Evolutionary conservation across 2,888 invertebrate genomes (phyloP), one percentile per base, ranked within the genome.

Genomic region (Clivina fossor): DNA sequence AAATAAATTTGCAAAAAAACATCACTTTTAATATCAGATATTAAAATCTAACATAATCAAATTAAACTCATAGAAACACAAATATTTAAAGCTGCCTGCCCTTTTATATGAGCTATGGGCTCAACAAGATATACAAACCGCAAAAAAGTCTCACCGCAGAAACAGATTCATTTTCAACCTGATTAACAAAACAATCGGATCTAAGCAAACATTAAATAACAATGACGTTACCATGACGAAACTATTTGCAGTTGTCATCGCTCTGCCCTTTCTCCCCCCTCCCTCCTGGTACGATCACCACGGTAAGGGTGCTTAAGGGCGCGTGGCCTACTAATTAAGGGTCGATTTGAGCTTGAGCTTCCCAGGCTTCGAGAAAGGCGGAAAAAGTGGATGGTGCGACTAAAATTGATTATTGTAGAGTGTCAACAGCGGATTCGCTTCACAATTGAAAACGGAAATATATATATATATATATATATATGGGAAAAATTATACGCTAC

Each of bases 261-360:
- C 9, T 18, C 20, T 7, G n/a, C 4, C 13, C 33, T 4, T 4
- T 30, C 32, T 24, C 44, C 44, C 15, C 16, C 18, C 13, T 16
- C 19, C 51, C 43, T 43, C 32, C 32, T 32, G 8, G 35, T 51
- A 35, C 33, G 41, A 28, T 24, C 24, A 32, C 65, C 69, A 69
- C 69, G 69, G 70, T 71, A 69, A 64, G 62, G 59, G 62, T 62
- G 60, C 60, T 65, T 70, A 68, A 53, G 61, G 67, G 65, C 70
- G 71, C 69, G 73, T 73, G 73, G 71, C 72, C 65, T 72, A 68
- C 65, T 66, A 72, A 72, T 73, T 71, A 72, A 66, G 70, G 67
- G 64, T 26, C 44, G 53, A 53, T 53, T 53, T 53, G 44, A 32
- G 13, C 35, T 33, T 35, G 44, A 28, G 53, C 53, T 53, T 61